A percentile compares a stretch with the other conserved stretches of the same genome.
Evolutionary conservation across 2,797 vertebrate species (phyloP).

Genomic region (Labroides dimidiatus): DNA sequence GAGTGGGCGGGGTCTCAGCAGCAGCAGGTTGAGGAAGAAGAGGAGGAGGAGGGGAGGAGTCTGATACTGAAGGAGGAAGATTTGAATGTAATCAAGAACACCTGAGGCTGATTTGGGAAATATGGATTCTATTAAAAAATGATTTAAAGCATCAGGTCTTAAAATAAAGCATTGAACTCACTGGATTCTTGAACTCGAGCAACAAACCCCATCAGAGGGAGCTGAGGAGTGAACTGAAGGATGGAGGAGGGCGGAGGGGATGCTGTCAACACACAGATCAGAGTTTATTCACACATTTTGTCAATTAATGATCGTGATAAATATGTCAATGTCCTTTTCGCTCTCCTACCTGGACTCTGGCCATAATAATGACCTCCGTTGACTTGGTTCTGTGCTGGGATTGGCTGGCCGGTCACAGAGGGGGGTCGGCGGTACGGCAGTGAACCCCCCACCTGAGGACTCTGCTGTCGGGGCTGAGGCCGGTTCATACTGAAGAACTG

Average conservation of each 20-base stretch:
- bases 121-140: no score
- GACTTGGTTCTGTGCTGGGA: conserved; percentile 86
- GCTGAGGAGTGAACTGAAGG: conserved; percentile 97
- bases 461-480: conserved; percentile 88
- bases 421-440: conserved; percentile 93
- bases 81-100: no score
- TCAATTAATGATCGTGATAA: no score
- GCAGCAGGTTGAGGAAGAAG: conserved; percentile 81
- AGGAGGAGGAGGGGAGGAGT: conserved; percentile 84
- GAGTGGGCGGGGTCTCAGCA: conserved; percentile 82
- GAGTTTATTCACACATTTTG: not conserved
- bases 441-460: conserved; percentile 92
- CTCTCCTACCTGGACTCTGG: conserved; percentile 75
- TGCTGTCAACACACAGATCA: conserved; percentile 76
- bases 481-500: conserved; percentile 99
- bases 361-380: conserved; percentile 75
- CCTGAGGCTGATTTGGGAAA: no score
- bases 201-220: conserved; percentile 97
- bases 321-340: no score
- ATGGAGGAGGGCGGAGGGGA: conserved; percentile 92
- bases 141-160: no score
- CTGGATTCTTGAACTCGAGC: conserved; percentile 98
- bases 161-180: conserved; percentile 80
- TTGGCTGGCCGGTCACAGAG: conserved; percentile 89
- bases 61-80: conserved; percentile 85